A percentile compares a stretch with the other conserved stretches of the same genome.
Evolutionary conservation across 2,113 vertebrate genomes (phyloP).

Genomic region (Pedetes capensis): DNA sequence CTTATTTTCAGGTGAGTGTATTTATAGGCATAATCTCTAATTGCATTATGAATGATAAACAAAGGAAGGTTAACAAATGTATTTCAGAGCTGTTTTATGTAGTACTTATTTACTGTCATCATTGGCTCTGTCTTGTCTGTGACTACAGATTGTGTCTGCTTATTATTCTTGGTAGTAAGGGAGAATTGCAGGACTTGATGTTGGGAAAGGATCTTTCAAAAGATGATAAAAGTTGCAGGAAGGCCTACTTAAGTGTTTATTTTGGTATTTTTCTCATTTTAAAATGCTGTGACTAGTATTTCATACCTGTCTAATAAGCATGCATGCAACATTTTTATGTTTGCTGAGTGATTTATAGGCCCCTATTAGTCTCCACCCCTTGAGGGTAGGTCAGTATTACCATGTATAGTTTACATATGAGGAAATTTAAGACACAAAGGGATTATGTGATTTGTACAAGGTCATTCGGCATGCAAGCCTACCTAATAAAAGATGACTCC

Average conservation of each 20-base stretch:
- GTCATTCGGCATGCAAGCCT: conserved; percentile 52
- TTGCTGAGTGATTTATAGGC: conserved; percentile 48
- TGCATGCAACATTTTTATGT: conserved; percentile 39
- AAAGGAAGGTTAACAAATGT: conserved; percentile 1
- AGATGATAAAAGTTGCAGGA: conserved; percentile 21
- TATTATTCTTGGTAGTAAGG: not conserved
- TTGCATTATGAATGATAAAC: conserved; percentile 20
- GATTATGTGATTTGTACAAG: conserved; percentile 66
- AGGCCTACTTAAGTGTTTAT: conserved; percentile 45
- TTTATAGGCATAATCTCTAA: conserved; percentile 39
- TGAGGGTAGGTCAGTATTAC: conserved; percentile 50
- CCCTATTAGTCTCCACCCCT: conserved; percentile 44
- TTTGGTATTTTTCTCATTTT: conserved; percentile 57
- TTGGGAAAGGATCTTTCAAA: conserved; percentile 17
- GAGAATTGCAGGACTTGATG: not conserved
- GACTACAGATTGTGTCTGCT: not conserved
- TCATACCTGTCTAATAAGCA: conserved; percentile 64
- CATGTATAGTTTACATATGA: conserved; percentile 57
- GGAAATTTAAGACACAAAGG: conserved; percentile 62
- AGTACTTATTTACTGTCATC: not conserved
- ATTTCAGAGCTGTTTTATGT: conserved; percentile 24
- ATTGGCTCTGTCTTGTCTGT: conserved; percentile 28
- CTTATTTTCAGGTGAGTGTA: conserved; percentile 38
- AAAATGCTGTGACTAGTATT: conserved; percentile 53
- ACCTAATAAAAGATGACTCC: conserved; percentile 64